These are phyloP conservation scores for Euphydryas editha DNA, from an alignment of 2,888 invertebrate genomes.

Conservation along the genomic window DNA sequence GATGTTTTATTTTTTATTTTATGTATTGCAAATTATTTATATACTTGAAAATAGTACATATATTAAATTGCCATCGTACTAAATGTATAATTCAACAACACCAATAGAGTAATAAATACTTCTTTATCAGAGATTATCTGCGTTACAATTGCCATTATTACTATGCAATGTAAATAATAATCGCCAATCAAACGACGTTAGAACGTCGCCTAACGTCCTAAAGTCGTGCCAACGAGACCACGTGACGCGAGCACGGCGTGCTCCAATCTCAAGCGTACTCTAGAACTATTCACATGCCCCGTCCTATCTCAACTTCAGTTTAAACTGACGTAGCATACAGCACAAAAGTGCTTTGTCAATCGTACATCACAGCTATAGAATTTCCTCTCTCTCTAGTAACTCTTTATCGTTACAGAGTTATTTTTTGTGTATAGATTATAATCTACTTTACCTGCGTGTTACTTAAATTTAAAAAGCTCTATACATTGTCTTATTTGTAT, in stretches of 20 bases:
- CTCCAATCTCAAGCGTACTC: slow-evolving; percentile 54
- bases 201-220: too few relatives aligned
- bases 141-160: slow-evolving; percentile 55
- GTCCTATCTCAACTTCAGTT: slow-evolving; percentile 40
- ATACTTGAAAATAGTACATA: slow-evolving; percentile 54
- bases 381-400: slow-evolving; percentile 70
- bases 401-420: slow-evolving; percentile 61
- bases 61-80: slow-evolving; percentile 72
- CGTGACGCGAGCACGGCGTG: slow-evolving; percentile 6
- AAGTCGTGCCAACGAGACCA: too few relatives aligned
- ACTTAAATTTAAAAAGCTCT: slow-evolving; percentile 81
- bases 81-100: slow-evolving; percentile 71
- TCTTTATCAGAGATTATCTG: slow-evolving; percentile 58
- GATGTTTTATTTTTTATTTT: slow-evolving; percentile 55
- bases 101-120: slow-evolving; percentile 64
- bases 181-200: slow-evolving; percentile 11
- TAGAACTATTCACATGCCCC: slow-evolving; percentile 49
- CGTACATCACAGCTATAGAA: slow-evolving; percentile 81
- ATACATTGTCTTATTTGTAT: slow-evolving; percentile 82
- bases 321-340: slow-evolving; percentile 63
- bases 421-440: slow-evolving; percentile 64
- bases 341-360: slow-evolving; percentile 76
- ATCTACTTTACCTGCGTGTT: slow-evolving; percentile 77
- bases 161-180: slow-evolving; percentile 49
- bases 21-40: slow-evolving; percentile 59